Evolutionary conservation across 2,797 vertebrate species (phyloP).

Genomic region (Hypotaenidia philippensis): DNA sequence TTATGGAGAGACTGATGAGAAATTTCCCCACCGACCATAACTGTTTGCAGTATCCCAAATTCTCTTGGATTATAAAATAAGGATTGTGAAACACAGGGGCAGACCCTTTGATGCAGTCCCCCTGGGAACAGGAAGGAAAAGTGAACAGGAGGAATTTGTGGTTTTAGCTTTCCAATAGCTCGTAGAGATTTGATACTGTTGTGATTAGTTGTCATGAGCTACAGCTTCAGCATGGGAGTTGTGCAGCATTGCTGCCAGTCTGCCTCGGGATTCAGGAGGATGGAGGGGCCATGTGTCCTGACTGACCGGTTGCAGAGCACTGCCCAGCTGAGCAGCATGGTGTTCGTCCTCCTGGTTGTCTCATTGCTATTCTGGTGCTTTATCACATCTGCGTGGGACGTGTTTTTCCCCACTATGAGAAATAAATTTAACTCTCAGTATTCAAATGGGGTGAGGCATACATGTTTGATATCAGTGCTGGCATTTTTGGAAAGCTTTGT

Average conservation of each 20-base stretch:
- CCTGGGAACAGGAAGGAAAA: not conserved
- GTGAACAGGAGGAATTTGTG: not conserved
- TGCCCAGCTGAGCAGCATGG: not conserved
- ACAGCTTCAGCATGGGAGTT: not conserved
- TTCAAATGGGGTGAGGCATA: conserved; percentile 26
- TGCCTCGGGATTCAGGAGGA: not conserved
- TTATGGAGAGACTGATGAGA: not conserved
- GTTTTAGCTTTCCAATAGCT: not conserved
- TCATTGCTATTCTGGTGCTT: conserved; percentile 6
- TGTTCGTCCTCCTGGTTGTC: not conserved
- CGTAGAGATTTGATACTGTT: not conserved
- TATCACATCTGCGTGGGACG: not conserved
- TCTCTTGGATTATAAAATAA: not conserved
- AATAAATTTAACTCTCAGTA: conserved; percentile 18
- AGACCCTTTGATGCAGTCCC: not conserved
- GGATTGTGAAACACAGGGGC: not conserved
- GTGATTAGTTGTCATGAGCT: not conserved
- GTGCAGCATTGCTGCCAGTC: not conserved
- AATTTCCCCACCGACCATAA: not conserved
- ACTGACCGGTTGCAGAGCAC: not conserved
- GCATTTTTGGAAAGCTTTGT: conserved; percentile 33
- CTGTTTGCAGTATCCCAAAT: not conserved
- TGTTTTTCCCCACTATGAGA: conserved; percentile 27
- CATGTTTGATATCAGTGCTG: conserved; percentile 15
- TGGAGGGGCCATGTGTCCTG: not conserved